phyloP scores from a whole-genome alignment of 1,140 invertebrate species.

The Phenacoccus solenopsis region DNA sequence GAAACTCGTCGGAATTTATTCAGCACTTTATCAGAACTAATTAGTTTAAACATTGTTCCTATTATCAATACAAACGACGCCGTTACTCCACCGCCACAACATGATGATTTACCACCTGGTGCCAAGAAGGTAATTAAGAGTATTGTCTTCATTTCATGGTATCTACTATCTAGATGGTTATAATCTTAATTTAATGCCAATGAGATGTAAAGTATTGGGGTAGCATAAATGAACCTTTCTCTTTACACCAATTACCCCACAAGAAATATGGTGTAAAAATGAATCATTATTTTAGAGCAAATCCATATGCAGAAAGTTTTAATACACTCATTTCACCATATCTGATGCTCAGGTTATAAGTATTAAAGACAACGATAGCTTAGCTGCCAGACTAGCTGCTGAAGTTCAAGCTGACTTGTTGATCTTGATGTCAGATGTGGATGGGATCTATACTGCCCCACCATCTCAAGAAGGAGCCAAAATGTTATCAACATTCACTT shows the following conservation, averaged over 20 bases:
- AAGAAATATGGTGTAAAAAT: neutral
- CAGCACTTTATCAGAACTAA: constrained; percentile 83
- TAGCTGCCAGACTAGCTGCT: constrained; percentile 87
- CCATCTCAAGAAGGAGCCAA: constrained; percentile 87
- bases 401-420: constrained; percentile 89
- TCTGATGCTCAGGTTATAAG: constrained; percentile 76
- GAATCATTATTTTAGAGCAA: neutral
- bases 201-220: no score
- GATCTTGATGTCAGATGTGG: constrained; percentile 96
- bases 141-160: no score
- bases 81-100: constrained; percentile 80
- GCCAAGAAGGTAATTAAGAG: constrained; percentile 37
- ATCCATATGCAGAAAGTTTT: no score
- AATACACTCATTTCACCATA: no score
- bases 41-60: constrained; percentile 95
- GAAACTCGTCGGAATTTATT: constrained; percentile 85
- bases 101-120: constrained; percentile 48
- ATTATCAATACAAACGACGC: constrained; percentile 99
- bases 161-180: no score
- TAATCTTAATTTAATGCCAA: no score
- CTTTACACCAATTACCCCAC: no score
- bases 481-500: constrained; percentile 80
- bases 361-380: constrained; percentile 95
- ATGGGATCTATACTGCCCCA: constrained; percentile 93
- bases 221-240: no score